These are phyloP conservation scores for Patella caerulea DNA, from an alignment of 2,888 invertebrate species.

Conservation along the genomic window DNA sequence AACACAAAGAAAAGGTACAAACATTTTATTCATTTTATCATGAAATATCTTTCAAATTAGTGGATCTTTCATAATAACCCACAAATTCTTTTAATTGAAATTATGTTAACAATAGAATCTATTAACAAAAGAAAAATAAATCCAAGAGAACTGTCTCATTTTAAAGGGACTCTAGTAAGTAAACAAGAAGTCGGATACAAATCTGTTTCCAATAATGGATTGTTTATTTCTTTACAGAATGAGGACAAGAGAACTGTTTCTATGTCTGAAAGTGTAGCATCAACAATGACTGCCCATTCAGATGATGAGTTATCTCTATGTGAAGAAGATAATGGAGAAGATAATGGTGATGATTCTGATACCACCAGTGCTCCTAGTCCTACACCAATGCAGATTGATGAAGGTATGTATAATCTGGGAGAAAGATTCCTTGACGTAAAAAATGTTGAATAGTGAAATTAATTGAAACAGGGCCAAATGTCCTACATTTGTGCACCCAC, in stretches of 20 bases:
- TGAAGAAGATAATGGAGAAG: slow-evolving; percentile 78
- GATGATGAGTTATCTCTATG: slow-evolving; percentile 78
- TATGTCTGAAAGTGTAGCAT: slow-evolving; percentile 66
- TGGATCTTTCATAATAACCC: no score
- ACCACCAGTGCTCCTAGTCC: slow-evolving; percentile 73
- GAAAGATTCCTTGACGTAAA: no score
- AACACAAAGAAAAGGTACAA: slow-evolving; percentile 66
- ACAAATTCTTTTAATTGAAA: no score
- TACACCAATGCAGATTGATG: slow-evolving; percentile 51
- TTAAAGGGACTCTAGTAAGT: no score
- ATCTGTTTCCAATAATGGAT: slow-evolving; percentile 6
- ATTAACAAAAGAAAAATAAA: no score
- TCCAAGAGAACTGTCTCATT: no score
- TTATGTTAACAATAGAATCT: no score
- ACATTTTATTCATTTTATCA: neutral
- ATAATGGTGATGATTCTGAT: slow-evolving; percentile 79
- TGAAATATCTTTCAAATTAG: neutral
- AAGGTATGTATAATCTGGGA: slow-evolving; percentile 37
- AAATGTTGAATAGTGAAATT: no score
- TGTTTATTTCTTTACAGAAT: slow-evolving; percentile 22
- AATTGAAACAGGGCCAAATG: no score
- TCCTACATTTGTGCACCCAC: no score
- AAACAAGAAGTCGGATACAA: no score
- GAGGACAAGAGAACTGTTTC: slow-evolving; percentile 60
- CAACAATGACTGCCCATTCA: slow-evolving; percentile 71